Evolutionary conservation across 2,797 vertebrate species (phyloP).

Genomic region (Tamandua tetradactyla): DNA sequence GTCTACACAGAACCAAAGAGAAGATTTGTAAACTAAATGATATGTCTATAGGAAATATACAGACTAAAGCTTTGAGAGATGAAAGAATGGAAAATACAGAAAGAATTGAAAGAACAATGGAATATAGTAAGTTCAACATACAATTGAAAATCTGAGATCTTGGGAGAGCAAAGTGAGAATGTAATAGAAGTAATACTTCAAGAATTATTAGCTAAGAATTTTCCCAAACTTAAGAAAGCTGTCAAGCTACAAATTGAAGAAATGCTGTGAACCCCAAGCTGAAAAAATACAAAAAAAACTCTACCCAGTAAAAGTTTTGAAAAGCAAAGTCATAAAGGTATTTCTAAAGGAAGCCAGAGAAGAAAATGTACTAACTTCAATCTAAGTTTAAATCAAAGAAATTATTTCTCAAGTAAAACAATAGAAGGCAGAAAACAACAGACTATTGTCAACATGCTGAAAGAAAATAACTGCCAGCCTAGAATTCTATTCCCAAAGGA

Average conservation of each 20-base stretch:
- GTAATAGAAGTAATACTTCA: background rate
- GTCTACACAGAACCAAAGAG: background rate
- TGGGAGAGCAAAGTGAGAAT: background rate
- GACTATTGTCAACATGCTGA: background rate
- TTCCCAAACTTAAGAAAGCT: background rate
- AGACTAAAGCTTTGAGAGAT: background rate
- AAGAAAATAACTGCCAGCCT: slow-evolving; percentile 4
- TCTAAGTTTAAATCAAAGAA: slow-evolving; percentile 6
- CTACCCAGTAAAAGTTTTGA: background rate
- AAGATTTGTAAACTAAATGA: background rate
- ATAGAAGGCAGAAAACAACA: background rate
- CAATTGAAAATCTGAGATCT: background rate
- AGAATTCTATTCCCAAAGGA: background rate
- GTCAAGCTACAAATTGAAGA: background rate
- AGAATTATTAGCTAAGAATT: background rate
- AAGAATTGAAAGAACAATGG: background rate
- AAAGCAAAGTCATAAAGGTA: background rate
- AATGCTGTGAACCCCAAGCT: background rate
- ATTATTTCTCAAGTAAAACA: background rate
- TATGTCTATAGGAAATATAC: background rate
- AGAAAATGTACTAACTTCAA: background rate
- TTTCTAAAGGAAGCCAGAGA: background rate
- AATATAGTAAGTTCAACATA: background rate
- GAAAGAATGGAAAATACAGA: background rate
- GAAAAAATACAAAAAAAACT: background rate